These are phyloP conservation scores for Chironomus striatipennis DNA, from an alignment of 1,140 invertebrate genomes.

Conservation along the genomic window DNA sequence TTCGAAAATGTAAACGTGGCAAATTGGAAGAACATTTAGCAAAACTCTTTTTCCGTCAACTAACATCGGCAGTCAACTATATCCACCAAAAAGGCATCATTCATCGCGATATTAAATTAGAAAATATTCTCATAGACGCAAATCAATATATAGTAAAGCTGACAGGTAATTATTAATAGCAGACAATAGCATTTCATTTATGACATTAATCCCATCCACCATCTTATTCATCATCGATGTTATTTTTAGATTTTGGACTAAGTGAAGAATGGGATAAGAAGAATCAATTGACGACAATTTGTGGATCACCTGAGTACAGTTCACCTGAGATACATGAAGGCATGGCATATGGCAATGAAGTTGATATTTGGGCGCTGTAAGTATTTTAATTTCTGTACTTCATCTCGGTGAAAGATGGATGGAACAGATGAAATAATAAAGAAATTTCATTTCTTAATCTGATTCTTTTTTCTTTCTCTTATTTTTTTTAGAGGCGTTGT, in stretches of 20 bases:
- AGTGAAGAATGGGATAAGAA: background rate
- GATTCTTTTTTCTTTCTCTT: background rate
- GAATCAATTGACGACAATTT: background rate
- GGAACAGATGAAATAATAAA: background rate
- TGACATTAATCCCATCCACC: background rate
- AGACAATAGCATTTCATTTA: background rate
- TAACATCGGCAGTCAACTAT: background rate
- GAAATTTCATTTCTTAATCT: background rate
- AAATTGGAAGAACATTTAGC: background rate
- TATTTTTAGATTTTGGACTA: background rate
- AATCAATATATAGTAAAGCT: background rate
- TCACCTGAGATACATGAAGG: background rate
- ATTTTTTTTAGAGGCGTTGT: conserved; percentile 21
- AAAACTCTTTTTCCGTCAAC: background rate
- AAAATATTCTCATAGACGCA: background rate
- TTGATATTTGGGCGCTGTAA: conserved; percentile 7
- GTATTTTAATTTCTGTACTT: background rate
- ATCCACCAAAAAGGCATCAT: background rate
- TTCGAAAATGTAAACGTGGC: background rate
- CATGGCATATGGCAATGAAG: background rate
- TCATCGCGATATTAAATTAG: background rate
- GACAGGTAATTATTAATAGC: background rate
- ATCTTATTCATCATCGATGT: background rate
- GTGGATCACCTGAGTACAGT: background rate
- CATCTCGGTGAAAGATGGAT: background rate